phyloP scores from a whole-genome alignment of 1,140 invertebrate species.

The Bemisia tabaci region DNA sequence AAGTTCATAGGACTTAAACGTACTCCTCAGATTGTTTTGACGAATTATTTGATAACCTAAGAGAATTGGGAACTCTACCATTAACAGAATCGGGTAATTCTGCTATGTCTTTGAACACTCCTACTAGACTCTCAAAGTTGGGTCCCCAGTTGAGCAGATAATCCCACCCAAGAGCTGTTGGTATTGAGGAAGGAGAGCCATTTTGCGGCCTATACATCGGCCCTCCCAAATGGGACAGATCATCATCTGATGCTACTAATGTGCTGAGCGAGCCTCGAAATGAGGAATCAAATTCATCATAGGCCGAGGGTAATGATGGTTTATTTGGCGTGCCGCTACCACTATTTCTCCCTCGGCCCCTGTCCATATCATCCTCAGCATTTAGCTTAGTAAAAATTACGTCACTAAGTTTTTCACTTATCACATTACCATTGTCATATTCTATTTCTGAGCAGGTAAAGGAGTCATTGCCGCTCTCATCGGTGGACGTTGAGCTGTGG shows the following conservation, averaged over 20 bases:
- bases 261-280: constrained; percentile 86
- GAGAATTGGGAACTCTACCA: constrained; percentile 18
- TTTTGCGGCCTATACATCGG: constrained; percentile 56
- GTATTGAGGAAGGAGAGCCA: constrained; percentile 52
- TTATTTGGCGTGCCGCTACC: constrained; percentile 17
- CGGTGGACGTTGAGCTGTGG: constrained; percentile 69
- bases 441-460: constrained; percentile 98
- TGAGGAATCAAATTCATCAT: constrained; percentile 85
- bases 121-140: constrained; percentile 77
- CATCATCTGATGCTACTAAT: constrained; percentile 81
- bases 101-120: constrained; percentile 92
- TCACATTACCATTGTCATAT: constrained; percentile 72
- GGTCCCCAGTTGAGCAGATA: constrained; percentile 91
- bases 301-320: constrained; percentile 34
- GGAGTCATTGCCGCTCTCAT: constrained; percentile 91
- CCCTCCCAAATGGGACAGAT: constrained; percentile 45
- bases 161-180: constrained; percentile 70
- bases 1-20: constrained; percentile 13
- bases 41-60: constrained; percentile 21
- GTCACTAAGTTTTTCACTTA: constrained; percentile 54
- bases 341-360: constrained; percentile 24
- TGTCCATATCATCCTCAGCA: constrained; percentile 41
- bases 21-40: constrained; percentile 25
- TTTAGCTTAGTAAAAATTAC: constrained; percentile 56
- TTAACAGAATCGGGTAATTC: constrained; percentile 58